Evolutionary conservation across 2,797 vertebrate genomes (phyloP).

Genomic region (Buphagus erythrorhynchus): DNA sequence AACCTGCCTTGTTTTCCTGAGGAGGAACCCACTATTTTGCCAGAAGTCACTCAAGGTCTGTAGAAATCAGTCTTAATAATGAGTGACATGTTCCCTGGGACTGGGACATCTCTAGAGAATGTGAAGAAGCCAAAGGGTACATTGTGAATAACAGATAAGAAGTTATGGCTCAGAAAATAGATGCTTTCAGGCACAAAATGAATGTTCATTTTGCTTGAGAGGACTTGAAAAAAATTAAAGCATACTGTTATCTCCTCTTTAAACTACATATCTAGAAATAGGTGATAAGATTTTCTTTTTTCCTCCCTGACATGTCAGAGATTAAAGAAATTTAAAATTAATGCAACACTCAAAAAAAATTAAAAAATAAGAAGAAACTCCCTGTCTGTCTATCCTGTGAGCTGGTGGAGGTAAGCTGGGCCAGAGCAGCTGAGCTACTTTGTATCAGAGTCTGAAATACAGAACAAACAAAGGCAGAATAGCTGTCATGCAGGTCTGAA

Average conservation of each 20-base stretch:
- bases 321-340: background rate
- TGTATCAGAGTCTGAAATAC: background rate
- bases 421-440: background rate
- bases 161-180: background rate
- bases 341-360: background rate
- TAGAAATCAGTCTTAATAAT: background rate
- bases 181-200: background rate
- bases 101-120: background rate
- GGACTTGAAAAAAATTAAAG: constrained; percentile 1
- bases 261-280: background rate
- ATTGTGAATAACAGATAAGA: background rate
- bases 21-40: background rate
- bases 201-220: constrained; percentile 13
- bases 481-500: background rate
- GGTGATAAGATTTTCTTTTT: background rate
- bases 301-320: background rate
- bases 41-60: background rate
- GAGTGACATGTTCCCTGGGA: background rate
- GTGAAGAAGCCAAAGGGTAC: background rate
- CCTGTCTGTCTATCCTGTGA: background rate
- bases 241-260: background rate
- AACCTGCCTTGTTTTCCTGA: background rate
- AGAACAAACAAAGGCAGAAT: background rate
- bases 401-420: background rate
- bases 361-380: too few species aligned